Evolutionary conservation across 2,797 vertebrate species (phyloP), one percentile per base, ranked within the genome.

Genomic region (Dendrocincla tyrannina): DNA sequence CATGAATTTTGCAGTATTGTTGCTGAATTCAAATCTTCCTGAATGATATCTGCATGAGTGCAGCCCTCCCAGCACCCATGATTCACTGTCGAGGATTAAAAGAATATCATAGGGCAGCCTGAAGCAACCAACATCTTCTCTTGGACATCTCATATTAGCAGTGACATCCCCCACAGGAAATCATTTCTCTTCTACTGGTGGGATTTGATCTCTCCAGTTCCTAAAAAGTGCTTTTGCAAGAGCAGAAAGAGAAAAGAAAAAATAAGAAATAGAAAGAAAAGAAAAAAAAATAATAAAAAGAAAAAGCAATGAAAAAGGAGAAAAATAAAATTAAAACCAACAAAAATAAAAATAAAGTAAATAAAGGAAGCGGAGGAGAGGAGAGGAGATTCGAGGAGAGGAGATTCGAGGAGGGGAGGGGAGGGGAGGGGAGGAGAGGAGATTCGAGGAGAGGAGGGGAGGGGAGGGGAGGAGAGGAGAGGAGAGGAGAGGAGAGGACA

Each of bases 71-170:
- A 62, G 27, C 75, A 53, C 22, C 37, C 7, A 2, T n/a, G 53
- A 41, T 66, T 28, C 42, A 69, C 42, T 76, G 46, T 63, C 23
- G 52, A 84, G 42, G 25, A 81, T 78, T 68, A 66, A 91, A 93
- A 78, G 62, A 81, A 73, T 89, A 91, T 81, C 35, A 66, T 4
- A 78, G 46, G 67, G 63, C 52, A 89, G 85, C 87, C 82, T 80
- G 89, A 89, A 93, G 87, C 68, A 93, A 78, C 28, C 42, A 94
- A 35, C 66, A 73, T 85, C 85, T 93, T 73, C 66, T 88, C 93
- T 92, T 93, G 62, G 76, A 81, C 22, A 10, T 58, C 63, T 86
- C 50, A 4, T 84, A 89, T 78, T 46, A 90, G 32, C 67, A 66
- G 46, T 81, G 89, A 95, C 79, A 72, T 88, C 78, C 76, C 58